Evolutionary conservation across 92 coral and sea anemone genomes (phyloP), one percentile per base, ranked within the genome.

Genomic region (Actinostola sp.): DNA sequence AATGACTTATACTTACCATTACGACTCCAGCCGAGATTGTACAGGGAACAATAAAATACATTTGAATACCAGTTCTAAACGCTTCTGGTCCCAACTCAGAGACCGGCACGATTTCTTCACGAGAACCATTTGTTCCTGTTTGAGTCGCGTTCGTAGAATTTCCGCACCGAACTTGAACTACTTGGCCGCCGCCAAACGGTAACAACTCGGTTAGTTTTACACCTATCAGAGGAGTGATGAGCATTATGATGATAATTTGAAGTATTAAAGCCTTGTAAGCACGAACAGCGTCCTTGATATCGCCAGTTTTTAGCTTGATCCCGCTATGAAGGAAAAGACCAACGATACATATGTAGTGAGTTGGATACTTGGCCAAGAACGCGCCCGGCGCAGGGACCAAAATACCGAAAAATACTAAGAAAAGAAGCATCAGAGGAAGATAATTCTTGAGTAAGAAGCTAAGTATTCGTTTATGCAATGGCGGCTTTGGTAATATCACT

Each of bases 31-130:
- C 89, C 5, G 98, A 79, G 28, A 94, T 87, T 25, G 99, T 92
- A 83, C 97, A 95, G 39, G 99, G 99, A 14, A 89, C 97, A 27
- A 92, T 86, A 50, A 85, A 83, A 76, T 94, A 94, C 57, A 93
- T 60, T 61, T 94, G 97, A n/a, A 94, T 66, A 50, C 98, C 98
- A 26, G 80, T 63, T 52, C 73, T 78, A 73, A 94, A 94, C 10
- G 89, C 89, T 41, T 80, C 69, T 8, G 97, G 97, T 1, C 98
- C 98, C 73, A 92, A 87, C 9, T 83, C 38, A 34, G 93, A 61
- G 21, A 35, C 49, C 8, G 72, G 68, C 5, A 9, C 12, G 30
- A 17, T 4, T 15, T 55, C 64, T 33, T 39, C 72, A 1, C 66
- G 33, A 3, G 84, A 35, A 8, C 33, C 12, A 29, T 74, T 61